Base-by-base conservation (phyloP, 2,797 vertebrate genomes). In the Macrochelys suwanniensis region DNA sequence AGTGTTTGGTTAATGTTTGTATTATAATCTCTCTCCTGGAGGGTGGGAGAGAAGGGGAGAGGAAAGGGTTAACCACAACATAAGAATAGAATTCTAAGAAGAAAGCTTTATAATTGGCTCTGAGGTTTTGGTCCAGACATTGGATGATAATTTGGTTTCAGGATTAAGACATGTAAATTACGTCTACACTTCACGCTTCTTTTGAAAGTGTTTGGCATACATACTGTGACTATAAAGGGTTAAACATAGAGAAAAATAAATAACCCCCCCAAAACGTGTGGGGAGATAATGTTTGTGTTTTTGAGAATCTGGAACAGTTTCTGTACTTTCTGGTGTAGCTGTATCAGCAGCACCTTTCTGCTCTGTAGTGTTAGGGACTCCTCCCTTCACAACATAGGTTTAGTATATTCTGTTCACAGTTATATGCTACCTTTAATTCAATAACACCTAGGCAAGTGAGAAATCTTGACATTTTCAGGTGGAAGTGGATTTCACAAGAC, bases 301-400 rank as follows among this genome's bases (percentile, higher is more conserved):
- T 49, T 47, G 45, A 5, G 61, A 21, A 61, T 61, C 59, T 61
- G 59, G 13, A 68, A 71, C n/a, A 23, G n/a, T 71, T 37, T 65
- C 59, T 65, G 6, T 68, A 45, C 23, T 12, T 42, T 74, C 23
- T 74, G 68, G 5, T 74, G 10, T 45, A 21, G 37, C 23, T 74
- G 65, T 71, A 42, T 74, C 74, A 95, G n/a, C 26, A 85, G 2
- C 26, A 82, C 42, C 33, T 50, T 68, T 79, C 37, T 94, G 21
- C 80, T 90, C 80, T 53, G 57, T 53, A 87, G 47, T 10, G 53
- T 56, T 51, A 77, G 65, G 5, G 47, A 9, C 80, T 28, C 2
- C 3, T 2, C 7, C 4, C 50, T 68, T 94, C 50, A 49, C 71
- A 37, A 80, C 16, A 81, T 74, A 82, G 12, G 2, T 92, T 81